Percentiles rank a stretch among this genome's conserved stretches.
phyloP scores from a whole-genome alignment of 2,113 vertebrate genomes.

The Toxotes jaculatrix region DNA sequence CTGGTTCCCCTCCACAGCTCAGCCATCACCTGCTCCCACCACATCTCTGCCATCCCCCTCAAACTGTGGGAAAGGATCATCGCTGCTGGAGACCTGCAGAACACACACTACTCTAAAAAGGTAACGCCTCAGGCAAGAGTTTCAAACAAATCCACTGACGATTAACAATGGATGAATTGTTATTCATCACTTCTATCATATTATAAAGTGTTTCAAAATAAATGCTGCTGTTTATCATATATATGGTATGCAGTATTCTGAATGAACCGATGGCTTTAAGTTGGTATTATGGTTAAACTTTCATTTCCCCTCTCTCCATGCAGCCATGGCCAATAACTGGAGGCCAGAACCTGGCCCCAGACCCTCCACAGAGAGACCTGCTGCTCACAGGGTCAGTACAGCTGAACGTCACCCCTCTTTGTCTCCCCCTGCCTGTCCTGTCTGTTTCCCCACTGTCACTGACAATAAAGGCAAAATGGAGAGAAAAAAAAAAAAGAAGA shows the following conservation, averaged over 20 bases:
- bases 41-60: slow-evolving; percentile 94
- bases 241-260: background rate
- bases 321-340: slow-evolving; percentile 95
- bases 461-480: too few relatives aligned
- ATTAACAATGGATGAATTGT: background rate
- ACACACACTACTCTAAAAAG: slow-evolving; percentile 90
- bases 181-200: too few relatives aligned
- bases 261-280: background rate
- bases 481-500: too few relatives aligned
- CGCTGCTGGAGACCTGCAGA: slow-evolving; percentile 89
- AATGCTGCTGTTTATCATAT: slow-evolving; percentile 17
- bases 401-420: too few relatives aligned
- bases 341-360: slow-evolving; percentile 90
- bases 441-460: too few relatives aligned
- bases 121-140: slow-evolving; percentile 71
- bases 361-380: slow-evolving; percentile 95
- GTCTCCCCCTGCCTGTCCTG: too few relatives aligned
- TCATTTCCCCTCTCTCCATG: slow-evolving; percentile 46
- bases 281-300: slow-evolving; percentile 43
- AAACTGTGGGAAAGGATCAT: slow-evolving; percentile 96
- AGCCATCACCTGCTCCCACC: slow-evolving; percentile 97
- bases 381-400: slow-evolving; percentile 93
- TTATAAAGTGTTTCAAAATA: too few relatives aligned
- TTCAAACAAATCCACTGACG: background rate
- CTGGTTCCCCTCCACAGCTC: slow-evolving; percentile 97